These are phyloP conservation scores for Crioceris asparagi DNA, from an alignment of 2,888 invertebrate species.

Conservation along the genomic window DNA sequence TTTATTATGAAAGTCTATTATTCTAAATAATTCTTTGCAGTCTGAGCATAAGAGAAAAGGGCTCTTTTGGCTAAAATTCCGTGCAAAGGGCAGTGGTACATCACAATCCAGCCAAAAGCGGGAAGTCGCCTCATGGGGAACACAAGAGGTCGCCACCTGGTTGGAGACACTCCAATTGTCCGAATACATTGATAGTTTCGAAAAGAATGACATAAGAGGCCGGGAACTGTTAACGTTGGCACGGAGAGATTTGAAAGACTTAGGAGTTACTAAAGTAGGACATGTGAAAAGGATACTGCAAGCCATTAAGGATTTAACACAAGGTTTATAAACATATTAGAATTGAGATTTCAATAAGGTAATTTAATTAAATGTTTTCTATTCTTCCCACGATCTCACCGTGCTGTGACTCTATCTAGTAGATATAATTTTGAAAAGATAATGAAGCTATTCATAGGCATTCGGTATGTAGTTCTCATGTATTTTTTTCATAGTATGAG, in stretches of 20 bases:
- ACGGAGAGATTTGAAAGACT: slow-evolving; percentile 75
- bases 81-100: slow-evolving; percentile 38
- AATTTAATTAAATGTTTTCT: too few relatives aligned
- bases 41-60: slow-evolving; percentile 47
- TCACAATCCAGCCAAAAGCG: slow-evolving; percentile 41
- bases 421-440: too few relatives aligned
- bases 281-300: slow-evolving; percentile 92
- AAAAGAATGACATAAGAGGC: slow-evolving; percentile 85
- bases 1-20: too few relatives aligned
- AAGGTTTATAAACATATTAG: slow-evolving; percentile 32
- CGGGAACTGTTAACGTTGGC: slow-evolving; percentile 79
- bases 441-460: too few relatives aligned
- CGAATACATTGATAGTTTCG: slow-evolving; percentile 86
- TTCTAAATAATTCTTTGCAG: too few relatives aligned
- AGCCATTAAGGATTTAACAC: slow-evolving; percentile 72
- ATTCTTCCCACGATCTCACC: too few relatives aligned
- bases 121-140: slow-evolving; percentile 65
- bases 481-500: too few relatives aligned
- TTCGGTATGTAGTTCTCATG: too few relatives aligned
- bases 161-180: slow-evolving; percentile 76
- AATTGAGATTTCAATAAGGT: too few relatives aligned
- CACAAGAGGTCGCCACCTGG: slow-evolving; percentile 85
- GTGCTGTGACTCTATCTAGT: too few relatives aligned
- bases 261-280: slow-evolving; percentile 90
- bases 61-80: slow-evolving; percentile 59